Base-by-base conservation (phyloP, 2,888 invertebrate species). In the Plutella xylostella region DNA sequence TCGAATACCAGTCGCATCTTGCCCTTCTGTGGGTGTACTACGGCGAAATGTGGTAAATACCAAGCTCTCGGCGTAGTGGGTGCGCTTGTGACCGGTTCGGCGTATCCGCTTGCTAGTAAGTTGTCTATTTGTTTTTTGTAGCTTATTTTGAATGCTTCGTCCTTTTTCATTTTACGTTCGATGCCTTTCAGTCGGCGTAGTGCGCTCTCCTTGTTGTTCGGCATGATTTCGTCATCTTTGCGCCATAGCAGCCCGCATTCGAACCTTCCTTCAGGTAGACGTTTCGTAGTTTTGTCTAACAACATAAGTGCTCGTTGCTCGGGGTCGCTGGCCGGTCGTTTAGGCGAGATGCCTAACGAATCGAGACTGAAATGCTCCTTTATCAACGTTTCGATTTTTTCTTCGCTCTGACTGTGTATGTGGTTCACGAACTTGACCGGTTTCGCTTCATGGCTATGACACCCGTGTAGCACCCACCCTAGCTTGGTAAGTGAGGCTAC, bases 11-110 rank as follows among this genome's bases (percentile, higher is more conserved):
- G 4, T 9, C 42, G 14, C 5, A 42, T 17, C 17, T 41, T 41
- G 17, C 15, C 15, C 14, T 42, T 31, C 5, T 31, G 15, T 7
- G 17, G 18, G 14, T 42, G 31, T 20, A 9, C 19, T 14, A 28
- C 30, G 18, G 14, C 41, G 22, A 33, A 42, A 20, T 42, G 33
- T 19, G 42, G 42, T 11, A 42, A 31, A 12, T 30, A 42, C 31
- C 41, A 41, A 3, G 28, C 19, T 17, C 28, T 22, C 5, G 12
- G 12, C 12, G 14, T 9, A 3, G 17, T 28, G 3, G 28, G 15
- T 4, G 18, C 7, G 7, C 30, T 4, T 30, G 14, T 2, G 7
- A 19, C 12, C 2, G 4, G 31, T 30, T 42, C 41, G 20, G 41
- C 41, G 20, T 28, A 42, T 3, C 31, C 41, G 12, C 14, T 21